phyloP scores from a whole-genome alignment of 2,888 invertebrate genomes.

The Phania funesta region DNA sequence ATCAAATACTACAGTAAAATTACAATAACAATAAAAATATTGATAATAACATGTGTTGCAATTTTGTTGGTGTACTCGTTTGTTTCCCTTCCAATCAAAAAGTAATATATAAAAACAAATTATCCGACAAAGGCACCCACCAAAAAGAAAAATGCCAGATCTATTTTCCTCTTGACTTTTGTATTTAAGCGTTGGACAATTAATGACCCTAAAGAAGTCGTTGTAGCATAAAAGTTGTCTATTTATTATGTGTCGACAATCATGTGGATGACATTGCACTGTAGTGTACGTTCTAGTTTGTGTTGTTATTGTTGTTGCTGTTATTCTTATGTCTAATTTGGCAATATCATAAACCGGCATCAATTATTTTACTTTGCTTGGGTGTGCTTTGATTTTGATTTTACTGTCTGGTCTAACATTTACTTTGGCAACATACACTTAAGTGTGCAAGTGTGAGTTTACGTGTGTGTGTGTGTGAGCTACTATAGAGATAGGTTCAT shows the following conservation, averaged over 20 bases:
- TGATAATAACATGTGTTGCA: slow-evolving; percentile 53
- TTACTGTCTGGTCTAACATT: slow-evolving; percentile 39
- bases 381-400: slow-evolving; percentile 42
- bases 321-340: slow-evolving; percentile 57
- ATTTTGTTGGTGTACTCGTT: slow-evolving; percentile 3
- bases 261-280: slow-evolving; percentile 37
- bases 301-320: slow-evolving; percentile 17
- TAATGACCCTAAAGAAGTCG: slow-evolving; percentile 46
- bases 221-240: slow-evolving; percentile 43
- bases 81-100: neutral
- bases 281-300: neutral
- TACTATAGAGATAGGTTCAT: neutral
- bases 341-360: slow-evolving; percentile 62
- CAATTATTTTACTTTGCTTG: slow-evolving; percentile 54
- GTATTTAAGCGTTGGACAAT: slow-evolving; percentile 51
- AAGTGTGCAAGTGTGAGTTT: neutral
- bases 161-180: slow-evolving; percentile 21
- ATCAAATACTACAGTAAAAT: slow-evolving; percentile 10
- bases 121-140: neutral
- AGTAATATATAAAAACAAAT: neutral
- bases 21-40: slow-evolving; percentile 1
- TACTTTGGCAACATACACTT: neutral
- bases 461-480: neutral
- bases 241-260: slow-evolving; percentile 45
- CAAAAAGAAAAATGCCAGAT: neutral